Evolutionary conservation across 2,888 invertebrate species (phyloP).

Genomic region (Lagria hirta): DNA sequence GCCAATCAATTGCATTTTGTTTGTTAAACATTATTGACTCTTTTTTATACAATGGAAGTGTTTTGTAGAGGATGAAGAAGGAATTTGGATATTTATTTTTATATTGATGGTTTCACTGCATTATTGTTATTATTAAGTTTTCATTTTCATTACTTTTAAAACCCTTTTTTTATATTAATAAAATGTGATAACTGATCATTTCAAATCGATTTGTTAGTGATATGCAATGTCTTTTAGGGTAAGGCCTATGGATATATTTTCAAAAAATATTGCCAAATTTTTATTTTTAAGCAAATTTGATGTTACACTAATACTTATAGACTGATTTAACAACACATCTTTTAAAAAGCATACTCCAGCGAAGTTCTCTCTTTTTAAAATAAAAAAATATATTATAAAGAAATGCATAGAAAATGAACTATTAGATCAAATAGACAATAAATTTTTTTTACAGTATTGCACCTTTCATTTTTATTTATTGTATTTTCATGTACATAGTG

Average conservation of each 20-base stretch:
- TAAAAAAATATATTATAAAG: no score
- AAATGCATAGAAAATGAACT: no score
- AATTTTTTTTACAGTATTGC: conserved; percentile 22
- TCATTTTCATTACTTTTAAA: conserved; percentile 3
- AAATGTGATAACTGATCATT: conserved; percentile 21
- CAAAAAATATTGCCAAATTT: conserved; percentile 15
- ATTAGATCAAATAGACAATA: conserved; percentile 20
- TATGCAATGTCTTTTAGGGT: conserved; percentile 4
- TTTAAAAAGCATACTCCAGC: no score
- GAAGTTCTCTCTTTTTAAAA: no score
- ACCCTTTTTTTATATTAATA: conserved; percentile 17
- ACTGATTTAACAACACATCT: conserved; percentile 15
- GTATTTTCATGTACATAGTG: conserved; percentile 27
- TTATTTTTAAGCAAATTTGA: conserved; percentile 13
- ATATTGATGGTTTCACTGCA: conserved; percentile 15
- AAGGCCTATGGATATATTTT: conserved; percentile 18
- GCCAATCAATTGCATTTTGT: conserved; percentile 14
- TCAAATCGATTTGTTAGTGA: conserved; percentile 13
- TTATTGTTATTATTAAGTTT: conserved; percentile 11
- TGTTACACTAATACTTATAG: conserved; percentile 19
- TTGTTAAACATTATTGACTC: conserved; percentile 13
- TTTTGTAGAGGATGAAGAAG: conserved; percentile 8
- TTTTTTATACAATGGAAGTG: conserved; percentile 6
- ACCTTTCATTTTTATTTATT: conserved; percentile 18
- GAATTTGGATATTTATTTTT: conserved; percentile 17